phyloP scores from a whole-genome alignment of 2,113 vertebrate species.

The Lamprologus ornatipinnis region DNA sequence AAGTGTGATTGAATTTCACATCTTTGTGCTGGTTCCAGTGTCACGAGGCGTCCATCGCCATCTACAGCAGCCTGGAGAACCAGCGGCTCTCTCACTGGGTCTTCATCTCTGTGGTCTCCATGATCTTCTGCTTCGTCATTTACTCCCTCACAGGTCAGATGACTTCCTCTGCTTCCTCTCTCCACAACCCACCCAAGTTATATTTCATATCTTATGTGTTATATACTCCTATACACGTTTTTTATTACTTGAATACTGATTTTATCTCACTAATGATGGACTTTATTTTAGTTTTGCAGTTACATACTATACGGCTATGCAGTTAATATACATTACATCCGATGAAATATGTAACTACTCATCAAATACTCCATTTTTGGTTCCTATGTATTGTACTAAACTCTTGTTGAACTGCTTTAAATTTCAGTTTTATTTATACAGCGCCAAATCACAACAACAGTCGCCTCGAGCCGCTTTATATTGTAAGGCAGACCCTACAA shows the following conservation, averaged over 20 bases:
- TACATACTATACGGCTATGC: not conserved
- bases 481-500: not conserved
- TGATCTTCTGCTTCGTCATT: conserved; percentile 87
- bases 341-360: rapidly evolving
- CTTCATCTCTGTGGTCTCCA: conserved; percentile 78
- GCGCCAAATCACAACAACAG: no score
- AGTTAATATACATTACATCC: not conserved
- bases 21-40: conserved; percentile 74
- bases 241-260: not conserved
- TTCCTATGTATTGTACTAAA: not conserved
- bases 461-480: no score
- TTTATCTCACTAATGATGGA: not conserved
- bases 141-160: conserved; percentile 87
- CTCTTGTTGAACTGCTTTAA: not conserved
- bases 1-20: not conserved
- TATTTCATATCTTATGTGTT: not conserved
- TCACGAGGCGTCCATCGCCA: conserved; percentile 84
- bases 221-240: not conserved
- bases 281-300: not conserved
- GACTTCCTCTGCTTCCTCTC: not conserved
- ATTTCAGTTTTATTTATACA: not conserved
- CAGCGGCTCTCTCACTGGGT: conserved; percentile 84
- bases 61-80: conserved; percentile 89
- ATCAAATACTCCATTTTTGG: not conserved
- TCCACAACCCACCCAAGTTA: not conserved